Conservation (phyloP, 2,888 invertebrate species). For the Busseola fusca region DNA sequence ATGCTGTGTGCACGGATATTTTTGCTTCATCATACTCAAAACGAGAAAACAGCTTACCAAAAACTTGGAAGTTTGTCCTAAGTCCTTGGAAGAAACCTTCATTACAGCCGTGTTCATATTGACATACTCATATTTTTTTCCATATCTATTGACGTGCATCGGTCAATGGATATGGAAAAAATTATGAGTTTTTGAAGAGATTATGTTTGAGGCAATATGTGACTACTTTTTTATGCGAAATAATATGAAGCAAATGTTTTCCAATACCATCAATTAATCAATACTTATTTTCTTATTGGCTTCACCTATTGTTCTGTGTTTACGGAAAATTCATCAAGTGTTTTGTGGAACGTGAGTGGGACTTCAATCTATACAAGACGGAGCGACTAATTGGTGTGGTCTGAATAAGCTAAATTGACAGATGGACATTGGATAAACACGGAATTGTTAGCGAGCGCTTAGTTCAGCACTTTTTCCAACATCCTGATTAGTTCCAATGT, state of each 20-base stretch:
- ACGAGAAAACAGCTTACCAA: neutral
- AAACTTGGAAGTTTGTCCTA: neutral
- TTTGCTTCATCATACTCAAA: neutral
- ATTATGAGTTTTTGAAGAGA: too few species aligned
- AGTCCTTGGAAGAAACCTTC: too few species aligned
- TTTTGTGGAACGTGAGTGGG: constrained; percentile 13
- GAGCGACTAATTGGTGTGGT: constrained; percentile 38
- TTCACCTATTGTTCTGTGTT: constrained; percentile 22
- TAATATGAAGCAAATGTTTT: constrained; percentile 2
- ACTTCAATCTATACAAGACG: constrained; percentile 27
- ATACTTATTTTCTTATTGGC: constrained; percentile 18
- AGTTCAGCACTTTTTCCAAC: constrained; percentile 14
- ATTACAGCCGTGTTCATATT: neutral
- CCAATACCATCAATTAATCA: constrained; percentile 11
- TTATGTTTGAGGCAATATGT: neutral
- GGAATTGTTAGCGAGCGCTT: constrained; percentile 22
- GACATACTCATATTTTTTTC: neutral
- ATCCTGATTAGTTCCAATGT: constrained; percentile 17
- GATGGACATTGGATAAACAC: constrained; percentile 34
- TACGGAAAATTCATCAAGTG: constrained; percentile 17
- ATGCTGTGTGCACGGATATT: neutral
- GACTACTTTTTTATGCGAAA: neutral
- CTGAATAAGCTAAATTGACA: constrained; percentile 33
- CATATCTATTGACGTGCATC: too few species aligned
- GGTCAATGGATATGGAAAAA: too few species aligned